Conservation (phyloP, 2,797 vertebrate species). For the Agapornis canus region DNA sequence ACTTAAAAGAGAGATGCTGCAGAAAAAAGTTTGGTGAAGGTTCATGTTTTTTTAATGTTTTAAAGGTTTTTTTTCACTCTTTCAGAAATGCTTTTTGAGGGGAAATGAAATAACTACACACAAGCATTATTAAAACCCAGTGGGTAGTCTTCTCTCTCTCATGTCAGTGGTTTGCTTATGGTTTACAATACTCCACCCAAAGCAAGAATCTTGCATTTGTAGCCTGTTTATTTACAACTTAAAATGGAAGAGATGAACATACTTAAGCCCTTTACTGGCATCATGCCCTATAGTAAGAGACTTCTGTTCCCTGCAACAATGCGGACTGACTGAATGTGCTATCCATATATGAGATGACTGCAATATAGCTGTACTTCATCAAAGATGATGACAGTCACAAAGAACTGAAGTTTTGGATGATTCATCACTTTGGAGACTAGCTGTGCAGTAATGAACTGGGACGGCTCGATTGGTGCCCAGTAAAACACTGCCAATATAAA, state of each 20-base stretch:
- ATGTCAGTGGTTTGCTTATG: background rate
- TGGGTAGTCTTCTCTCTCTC: background rate
- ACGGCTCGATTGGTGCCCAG: background rate
- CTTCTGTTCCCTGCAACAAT: background rate
- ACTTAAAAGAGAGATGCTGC: background rate
- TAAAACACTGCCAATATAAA: background rate
- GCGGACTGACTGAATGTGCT: background rate
- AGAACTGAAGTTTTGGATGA: background rate
- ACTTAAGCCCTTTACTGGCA: background rate
- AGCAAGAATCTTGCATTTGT: background rate
- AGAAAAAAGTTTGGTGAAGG: rapidly evolving
- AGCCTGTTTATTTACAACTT: background rate
- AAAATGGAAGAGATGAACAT: background rate
- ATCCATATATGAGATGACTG: background rate
- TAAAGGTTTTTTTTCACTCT: background rate
- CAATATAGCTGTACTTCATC: background rate
- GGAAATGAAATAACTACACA: background rate
- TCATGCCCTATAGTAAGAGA: background rate
- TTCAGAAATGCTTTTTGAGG: background rate
- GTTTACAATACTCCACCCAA: background rate
- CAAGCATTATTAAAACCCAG: background rate
- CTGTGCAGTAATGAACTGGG: background rate
- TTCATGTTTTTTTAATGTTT: background rate
- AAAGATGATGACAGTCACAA: background rate
- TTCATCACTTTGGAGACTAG: background rate